Evolutionary conservation across 2,888 invertebrate species (phyloP).

Genomic region (Chalcosyrphus nemorum): DNA sequence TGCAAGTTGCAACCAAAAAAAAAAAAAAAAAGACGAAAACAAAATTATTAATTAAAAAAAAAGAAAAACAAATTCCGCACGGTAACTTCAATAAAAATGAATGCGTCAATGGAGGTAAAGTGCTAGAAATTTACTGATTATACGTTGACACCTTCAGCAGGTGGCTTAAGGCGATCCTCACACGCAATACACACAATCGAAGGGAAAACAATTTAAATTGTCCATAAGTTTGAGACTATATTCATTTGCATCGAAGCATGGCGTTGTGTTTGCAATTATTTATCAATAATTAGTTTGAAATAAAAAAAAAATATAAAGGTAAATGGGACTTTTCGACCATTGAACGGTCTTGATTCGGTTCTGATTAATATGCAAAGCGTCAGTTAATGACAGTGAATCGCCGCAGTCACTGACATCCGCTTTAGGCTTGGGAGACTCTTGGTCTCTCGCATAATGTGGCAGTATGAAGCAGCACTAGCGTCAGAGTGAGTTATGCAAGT

Average conservation of each 20-base stretch:
- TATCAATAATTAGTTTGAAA: slow-evolving; percentile 30
- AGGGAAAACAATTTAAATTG: slow-evolving; percentile 34
- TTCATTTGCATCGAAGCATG: slow-evolving; percentile 54
- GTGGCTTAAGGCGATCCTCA: slow-evolving; percentile 36
- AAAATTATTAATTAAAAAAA: background rate
- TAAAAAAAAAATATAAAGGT: background rate
- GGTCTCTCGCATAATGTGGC: slow-evolving; percentile 1
- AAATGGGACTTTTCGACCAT: slow-evolving; percentile 29
- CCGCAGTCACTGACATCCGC: slow-evolving; percentile 60
- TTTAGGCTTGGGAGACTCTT: slow-evolving; percentile 17
- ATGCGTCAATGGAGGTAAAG: slow-evolving; percentile 9
- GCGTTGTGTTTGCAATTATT: slow-evolving; percentile 48
- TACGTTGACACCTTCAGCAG: slow-evolving; percentile 42
- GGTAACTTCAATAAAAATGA: background rate
- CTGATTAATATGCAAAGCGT: slow-evolving; percentile 61
- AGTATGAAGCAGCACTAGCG: background rate
- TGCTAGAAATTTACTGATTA: slow-evolving; percentile 9
- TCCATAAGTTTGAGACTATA: background rate
- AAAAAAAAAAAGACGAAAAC: too few relatives aligned
- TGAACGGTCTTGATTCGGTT: slow-evolving; percentile 6
- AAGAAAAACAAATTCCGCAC: background rate
- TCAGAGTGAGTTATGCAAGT: slow-evolving; percentile 32
- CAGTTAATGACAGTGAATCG: slow-evolving; percentile 40
- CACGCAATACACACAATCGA: slow-evolving; percentile 1
- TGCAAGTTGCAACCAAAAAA: too few relatives aligned